Conservation (phyloP, 1,140 invertebrate genomes). For the Hyposmocoma kahamanoa region DNA sequence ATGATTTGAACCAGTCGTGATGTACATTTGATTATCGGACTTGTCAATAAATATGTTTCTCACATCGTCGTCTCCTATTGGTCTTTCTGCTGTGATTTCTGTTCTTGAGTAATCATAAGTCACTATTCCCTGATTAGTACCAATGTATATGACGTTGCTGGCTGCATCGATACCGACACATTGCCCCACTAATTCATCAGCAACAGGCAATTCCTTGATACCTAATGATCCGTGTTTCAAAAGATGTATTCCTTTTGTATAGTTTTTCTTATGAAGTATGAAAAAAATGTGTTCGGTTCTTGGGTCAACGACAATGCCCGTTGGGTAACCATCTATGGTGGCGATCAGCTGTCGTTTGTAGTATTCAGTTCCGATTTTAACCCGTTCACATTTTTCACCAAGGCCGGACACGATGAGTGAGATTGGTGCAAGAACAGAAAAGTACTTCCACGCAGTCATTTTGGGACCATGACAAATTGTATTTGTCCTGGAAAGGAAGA, state of each 20-base stretch:
- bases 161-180: slow-evolving; percentile 44
- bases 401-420: too few relatives aligned
- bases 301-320: slow-evolving; percentile 48
- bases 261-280: slow-evolving; percentile 57
- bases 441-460: slow-evolving; percentile 26
- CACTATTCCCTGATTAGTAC: slow-evolving; percentile 56
- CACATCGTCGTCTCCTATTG: slow-evolving; percentile 59
- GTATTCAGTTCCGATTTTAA: slow-evolving; percentile 50
- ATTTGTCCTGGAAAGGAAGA: slow-evolving; percentile 12
- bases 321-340: slow-evolving; percentile 55
- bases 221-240: slow-evolving; percentile 56
- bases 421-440: too few relatives aligned
- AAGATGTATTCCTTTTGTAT: slow-evolving; percentile 56
- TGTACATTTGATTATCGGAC: slow-evolving; percentile 58
- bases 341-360: slow-evolving; percentile 58
- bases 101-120: slow-evolving; percentile 47
- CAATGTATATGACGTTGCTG: slow-evolving; percentile 49
- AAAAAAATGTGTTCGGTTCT: slow-evolving; percentile 59
- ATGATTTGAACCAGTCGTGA: slow-evolving; percentile 45
- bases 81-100: slow-evolving; percentile 47
- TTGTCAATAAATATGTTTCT: slow-evolving; percentile 58
- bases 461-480: slow-evolving; percentile 28
- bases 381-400: slow-evolving; percentile 48
- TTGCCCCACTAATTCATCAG: slow-evolving; percentile 51
- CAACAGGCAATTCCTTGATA: slow-evolving; percentile 45